phyloP scores from a whole-genome alignment of 2,797 vertebrate genomes.

The Rhynchonycteris naso region DNA sequence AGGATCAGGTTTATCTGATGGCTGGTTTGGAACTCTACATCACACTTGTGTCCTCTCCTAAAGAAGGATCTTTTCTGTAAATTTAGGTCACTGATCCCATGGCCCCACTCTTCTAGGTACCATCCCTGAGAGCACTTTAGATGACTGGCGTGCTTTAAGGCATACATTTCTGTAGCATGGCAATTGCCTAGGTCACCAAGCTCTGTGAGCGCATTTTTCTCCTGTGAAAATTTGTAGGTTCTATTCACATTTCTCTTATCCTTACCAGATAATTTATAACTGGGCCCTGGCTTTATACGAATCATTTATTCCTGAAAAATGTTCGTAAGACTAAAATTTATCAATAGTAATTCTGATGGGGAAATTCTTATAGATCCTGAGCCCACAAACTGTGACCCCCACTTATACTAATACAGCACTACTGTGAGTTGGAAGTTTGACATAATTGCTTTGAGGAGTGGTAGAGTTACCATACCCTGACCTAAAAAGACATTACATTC shows the following conservation, averaged over 20 bases:
- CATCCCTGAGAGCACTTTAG: neutral
- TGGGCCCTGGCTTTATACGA: neutral
- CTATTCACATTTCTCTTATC: neutral
- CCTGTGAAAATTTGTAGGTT: neutral
- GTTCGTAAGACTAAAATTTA: neutral
- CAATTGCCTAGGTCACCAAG: neutral
- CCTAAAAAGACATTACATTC: neutral
- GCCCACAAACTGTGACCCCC: neutral
- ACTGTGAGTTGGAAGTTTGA: neutral
- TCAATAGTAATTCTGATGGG: neutral
- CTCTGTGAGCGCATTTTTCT: neutral
- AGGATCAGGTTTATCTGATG: neutral
- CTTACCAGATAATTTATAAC: neutral
- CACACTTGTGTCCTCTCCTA: neutral
- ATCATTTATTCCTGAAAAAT: constrained; percentile 3
- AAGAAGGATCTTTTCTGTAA: neutral
- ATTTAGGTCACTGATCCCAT: rapidly evolving
- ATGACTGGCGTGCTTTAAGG: neutral
- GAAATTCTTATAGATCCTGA: neutral
- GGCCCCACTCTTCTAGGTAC: neutral
- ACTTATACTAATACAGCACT: neutral
- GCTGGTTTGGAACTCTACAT: neutral
- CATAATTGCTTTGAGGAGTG: neutral
- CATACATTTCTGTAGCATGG: neutral
- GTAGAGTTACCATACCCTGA: neutral